These are phyloP conservation scores for Trematomus bernacchii DNA, from an alignment of 2,797 vertebrate genomes.

Conservation along the genomic window DNA sequence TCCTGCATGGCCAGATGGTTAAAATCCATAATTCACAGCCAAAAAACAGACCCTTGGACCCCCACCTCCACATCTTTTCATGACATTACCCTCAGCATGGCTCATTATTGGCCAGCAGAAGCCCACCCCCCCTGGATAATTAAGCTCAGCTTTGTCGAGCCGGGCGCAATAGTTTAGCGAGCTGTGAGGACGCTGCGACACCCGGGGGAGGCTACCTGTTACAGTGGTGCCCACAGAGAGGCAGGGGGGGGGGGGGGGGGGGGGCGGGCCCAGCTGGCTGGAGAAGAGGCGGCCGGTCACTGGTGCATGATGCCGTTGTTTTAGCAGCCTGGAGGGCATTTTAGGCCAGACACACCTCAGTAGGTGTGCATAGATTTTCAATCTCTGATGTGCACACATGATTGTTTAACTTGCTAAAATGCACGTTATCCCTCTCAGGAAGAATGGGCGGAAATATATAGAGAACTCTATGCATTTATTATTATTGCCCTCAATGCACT, in stretches of 20 bases:
- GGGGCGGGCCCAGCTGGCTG: constrained; percentile 86
- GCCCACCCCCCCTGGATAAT: constrained; percentile 89
- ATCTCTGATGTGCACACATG: neutral
- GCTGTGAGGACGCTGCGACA: constrained; percentile 86
- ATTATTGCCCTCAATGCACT: neutral
- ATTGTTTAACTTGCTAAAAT: constrained; percentile 31
- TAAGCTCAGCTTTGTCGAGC: constrained; percentile 95
- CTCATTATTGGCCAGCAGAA: constrained; percentile 86
- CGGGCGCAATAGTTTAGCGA: constrained; percentile 88
- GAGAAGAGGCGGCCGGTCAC: constrained; percentile 41
- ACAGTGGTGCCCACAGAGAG: constrained; percentile 75
- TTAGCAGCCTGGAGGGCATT: constrained; percentile 85
- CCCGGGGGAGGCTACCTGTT: constrained; percentile 96
- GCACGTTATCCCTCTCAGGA: neutral
- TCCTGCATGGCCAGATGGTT: constrained; percentile 94
- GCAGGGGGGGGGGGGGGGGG: constrained; percentile 23
- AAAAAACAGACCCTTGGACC: constrained; percentile 83
- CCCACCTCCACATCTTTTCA: constrained; percentile 82
- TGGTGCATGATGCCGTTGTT: constrained; percentile 85
- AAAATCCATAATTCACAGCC: constrained; percentile 97
- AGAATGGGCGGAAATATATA: neutral
- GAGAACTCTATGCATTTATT: neutral
- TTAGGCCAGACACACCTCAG: constrained; percentile 69
- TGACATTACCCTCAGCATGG: constrained; percentile 80
- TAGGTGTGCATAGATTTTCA: constrained; percentile 25